Evolutionary conservation across 2,888 invertebrate species (phyloP), one percentile per base, ranked within the genome.

Genomic region (Brachyopa scutellaris): DNA sequence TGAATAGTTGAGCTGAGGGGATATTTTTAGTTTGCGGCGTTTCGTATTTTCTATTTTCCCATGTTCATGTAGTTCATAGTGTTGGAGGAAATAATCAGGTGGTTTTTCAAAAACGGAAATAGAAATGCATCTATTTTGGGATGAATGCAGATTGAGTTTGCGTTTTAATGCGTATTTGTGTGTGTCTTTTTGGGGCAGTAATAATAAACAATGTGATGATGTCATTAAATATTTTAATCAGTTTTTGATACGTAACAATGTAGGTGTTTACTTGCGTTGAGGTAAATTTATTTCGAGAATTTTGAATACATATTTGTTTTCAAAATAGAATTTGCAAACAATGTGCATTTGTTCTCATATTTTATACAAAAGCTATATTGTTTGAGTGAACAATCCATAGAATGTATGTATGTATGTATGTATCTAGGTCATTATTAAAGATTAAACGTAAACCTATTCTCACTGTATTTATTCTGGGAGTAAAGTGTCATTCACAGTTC

Each of bases 21-120:
- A 38, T 53, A 66, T 66, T 66, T 66, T 57, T 42, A 31, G 64
- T 53, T 31, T 7, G 70, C 53, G 66, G 61, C 61, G 57, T 62
- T 55, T 80, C 49, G 45, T 70, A 29, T 70, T 53, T 66, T 36
- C 9, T 29, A 49, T 51, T 64, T 74, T 73, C 84, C 61, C 72
- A 80, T 79, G 84, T 64, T 87, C n/a, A n/a, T 84, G 85, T 84
- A 33, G 61, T 40, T 66, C 59, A 49, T 67, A 55, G 62, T 66
- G 23, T 83, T 55, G 62, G 57, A 38, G 55, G 45, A 47, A 23
- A 69, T n/a, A 70, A 77, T 82, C 82, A 82, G 82, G 82, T 82
- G 82, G 82, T 82, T 82, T 70, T 70, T 45, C 5, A 9, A 38
- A 47, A n/a, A n/a, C n/a, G 21, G 19, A 82, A 82, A 70, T 77